These are phyloP conservation scores for Actenoides lindsayi DNA, from an alignment of 2,113 vertebrate genomes.

Conservation along the genomic window DNA sequence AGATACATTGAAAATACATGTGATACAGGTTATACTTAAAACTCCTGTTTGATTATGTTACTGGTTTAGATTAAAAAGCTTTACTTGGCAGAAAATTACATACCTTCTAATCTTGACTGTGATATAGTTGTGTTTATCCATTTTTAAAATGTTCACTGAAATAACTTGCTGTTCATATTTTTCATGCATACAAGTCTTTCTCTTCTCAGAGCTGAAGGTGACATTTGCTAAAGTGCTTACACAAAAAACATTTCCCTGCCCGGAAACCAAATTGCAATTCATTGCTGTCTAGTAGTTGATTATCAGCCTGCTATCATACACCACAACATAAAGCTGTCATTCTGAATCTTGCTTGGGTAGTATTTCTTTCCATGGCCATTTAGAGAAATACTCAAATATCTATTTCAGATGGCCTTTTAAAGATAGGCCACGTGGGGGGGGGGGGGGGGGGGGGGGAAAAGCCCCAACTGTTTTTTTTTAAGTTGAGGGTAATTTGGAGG, in stretches of 20 bases:
- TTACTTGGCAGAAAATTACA: not conserved
- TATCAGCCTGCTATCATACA: not conserved
- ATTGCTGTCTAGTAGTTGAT: not conserved
- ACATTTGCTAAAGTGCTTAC: not conserved
- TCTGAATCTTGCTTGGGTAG: not conserved
- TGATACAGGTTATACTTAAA: not conserved
- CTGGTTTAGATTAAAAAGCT: not conserved
- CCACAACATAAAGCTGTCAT: not conserved
- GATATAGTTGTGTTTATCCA: not conserved
- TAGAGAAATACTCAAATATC: not conserved
- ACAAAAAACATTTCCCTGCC: rapidly evolving
- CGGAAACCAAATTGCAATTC: not conserved
- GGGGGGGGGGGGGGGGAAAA: not conserved
- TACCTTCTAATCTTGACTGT: not conserved
- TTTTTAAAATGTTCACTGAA: not conserved
- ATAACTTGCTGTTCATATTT: not conserved
- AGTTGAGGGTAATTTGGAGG: not conserved
- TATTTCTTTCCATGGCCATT: not conserved
- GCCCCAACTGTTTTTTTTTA: not conserved
- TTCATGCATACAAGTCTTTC: not conserved
- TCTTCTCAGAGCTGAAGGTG: not conserved
- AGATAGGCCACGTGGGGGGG: not conserved
- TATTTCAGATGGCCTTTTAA: not conserved
- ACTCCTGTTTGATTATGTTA: not conserved
- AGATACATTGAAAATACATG: not conserved